These are phyloP conservation scores for Montifringilla adamsi DNA, from an alignment of 2,113 vertebrate species.

Conservation along the genomic window DNA sequence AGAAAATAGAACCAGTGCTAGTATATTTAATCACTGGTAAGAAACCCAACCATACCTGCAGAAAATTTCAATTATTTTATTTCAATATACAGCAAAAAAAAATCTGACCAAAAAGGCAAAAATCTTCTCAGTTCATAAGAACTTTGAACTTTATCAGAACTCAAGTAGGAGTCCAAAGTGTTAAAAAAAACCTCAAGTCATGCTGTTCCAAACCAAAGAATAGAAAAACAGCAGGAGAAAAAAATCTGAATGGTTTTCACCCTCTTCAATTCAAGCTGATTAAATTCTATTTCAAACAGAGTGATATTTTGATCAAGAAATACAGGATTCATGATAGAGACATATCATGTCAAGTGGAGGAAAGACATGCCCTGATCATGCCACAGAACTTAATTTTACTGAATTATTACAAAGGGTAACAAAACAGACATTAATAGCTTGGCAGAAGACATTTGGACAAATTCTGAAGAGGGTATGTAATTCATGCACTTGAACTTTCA, in stretches of 20 bases:
- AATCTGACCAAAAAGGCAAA: background rate
- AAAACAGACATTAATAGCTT: background rate
- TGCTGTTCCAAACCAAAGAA: background rate
- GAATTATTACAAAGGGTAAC: background rate
- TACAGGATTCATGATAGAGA: background rate
- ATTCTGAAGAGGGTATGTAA: background rate
- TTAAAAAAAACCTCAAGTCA: background rate
- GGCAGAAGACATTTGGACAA: background rate
- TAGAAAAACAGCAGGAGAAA: background rate
- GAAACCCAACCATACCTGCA: background rate
- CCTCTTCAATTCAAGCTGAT: background rate
- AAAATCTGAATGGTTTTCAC: background rate
- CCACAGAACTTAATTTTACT: background rate
- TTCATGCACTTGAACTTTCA: background rate
- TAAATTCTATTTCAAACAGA: background rate
- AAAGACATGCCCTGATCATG: background rate
- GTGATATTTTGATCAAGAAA: background rate
- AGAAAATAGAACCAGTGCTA: background rate
- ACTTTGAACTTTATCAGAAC: background rate
- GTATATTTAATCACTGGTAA: background rate
- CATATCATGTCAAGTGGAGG: background rate
- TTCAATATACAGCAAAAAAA: background rate
- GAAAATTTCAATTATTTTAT: background rate
- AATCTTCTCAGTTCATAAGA: background rate
- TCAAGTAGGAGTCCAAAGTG: background rate